Evolutionary conservation across 2,888 invertebrate species (phyloP), one percentile per base, ranked within the genome.

Genomic region (Euclidia mi): DNA sequence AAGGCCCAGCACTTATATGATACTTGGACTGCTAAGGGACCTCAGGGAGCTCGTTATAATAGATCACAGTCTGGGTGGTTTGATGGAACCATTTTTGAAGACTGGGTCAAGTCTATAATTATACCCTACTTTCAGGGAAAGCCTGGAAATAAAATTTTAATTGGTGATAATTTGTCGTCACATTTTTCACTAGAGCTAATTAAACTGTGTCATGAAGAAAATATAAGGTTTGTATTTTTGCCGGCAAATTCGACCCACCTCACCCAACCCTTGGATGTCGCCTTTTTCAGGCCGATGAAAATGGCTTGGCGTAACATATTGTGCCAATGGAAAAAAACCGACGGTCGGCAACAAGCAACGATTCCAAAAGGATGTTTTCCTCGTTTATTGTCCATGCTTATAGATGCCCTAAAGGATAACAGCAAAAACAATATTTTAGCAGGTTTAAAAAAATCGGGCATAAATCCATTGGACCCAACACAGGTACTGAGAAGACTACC

Each of bases 21-120:
- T n/a, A n/a, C n/a, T n/a, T n/a, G n/a, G n/a, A n/a, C n/a, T n/a
- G n/a, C n/a, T n/a, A n/a, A n/a, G n/a, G 50, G 91, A 9, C 88
- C 87, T 47, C 31, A 42, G 51, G 49, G 78, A 29, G 38, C 80
- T 49, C 35, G 84, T 10, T 92, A 87, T 57, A 90, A 87, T 65
- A 47, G 83, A 1, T 71, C 81, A 2, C 62, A 74, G 48, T 78
- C 73, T 34, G 91, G 86, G 0, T 87, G 85, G 85, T 81, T 87
- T 58, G 85, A 85, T 61, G 15, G 46, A 32, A 29, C 0, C 6
- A 49, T 41, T 29, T 12, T 87, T 71, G 75, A 81, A 60, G 79
- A 85, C 45, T 85, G 80, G 81, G 29, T 62, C 14, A 55, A 32
- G 35, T 70, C 49, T 3, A 43, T 55, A 11, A 40, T 55, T n/a